These are phyloP conservation scores for Belgica antarctica DNA, from an alignment of 2,888 invertebrate genomes.

Conservation along the genomic window DNA sequence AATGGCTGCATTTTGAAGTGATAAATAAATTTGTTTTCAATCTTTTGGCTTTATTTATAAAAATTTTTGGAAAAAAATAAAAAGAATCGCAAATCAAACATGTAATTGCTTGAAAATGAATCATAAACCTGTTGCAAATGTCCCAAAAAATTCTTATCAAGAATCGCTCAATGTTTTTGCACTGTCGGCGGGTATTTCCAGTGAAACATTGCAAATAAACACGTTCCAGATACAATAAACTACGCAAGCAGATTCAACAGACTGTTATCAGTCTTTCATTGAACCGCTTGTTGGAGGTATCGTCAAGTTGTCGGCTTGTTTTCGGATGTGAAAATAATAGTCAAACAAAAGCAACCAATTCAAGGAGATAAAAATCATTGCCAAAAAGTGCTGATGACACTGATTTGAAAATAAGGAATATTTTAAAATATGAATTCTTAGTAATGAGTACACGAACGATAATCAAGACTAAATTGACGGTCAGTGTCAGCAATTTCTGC, in stretches of 20 bases:
- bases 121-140: constrained; percentile 7
- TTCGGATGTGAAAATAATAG: not conserved
- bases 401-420: too few species aligned
- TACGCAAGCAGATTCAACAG: constrained; percentile 17
- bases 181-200: constrained; percentile 7
- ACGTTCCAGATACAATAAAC: not conserved
- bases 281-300: constrained; percentile 25
- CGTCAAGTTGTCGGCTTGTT: not conserved
- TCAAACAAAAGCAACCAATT: too few species aligned
- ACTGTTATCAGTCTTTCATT: constrained; percentile 18
- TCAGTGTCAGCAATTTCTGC: too few species aligned
- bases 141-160: not conserved
- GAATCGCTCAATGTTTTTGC: not conserved
- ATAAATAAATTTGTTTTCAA: constrained; percentile 1
- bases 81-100: not conserved
- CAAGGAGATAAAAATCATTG: too few species aligned
- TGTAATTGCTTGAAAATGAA: not conserved
- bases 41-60: too few species aligned
- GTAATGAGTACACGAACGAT: too few species aligned
- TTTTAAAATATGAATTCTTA: too few species aligned
- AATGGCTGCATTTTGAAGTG: not conserved
- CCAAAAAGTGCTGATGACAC: too few species aligned
- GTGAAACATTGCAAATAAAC: constrained; percentile 6
- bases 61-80: not conserved
- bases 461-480: too few species aligned